Evolutionary conservation across 2,888 invertebrate species (phyloP), one percentile per base, ranked within the genome.

Genomic region (Colostygia pectinataria): DNA sequence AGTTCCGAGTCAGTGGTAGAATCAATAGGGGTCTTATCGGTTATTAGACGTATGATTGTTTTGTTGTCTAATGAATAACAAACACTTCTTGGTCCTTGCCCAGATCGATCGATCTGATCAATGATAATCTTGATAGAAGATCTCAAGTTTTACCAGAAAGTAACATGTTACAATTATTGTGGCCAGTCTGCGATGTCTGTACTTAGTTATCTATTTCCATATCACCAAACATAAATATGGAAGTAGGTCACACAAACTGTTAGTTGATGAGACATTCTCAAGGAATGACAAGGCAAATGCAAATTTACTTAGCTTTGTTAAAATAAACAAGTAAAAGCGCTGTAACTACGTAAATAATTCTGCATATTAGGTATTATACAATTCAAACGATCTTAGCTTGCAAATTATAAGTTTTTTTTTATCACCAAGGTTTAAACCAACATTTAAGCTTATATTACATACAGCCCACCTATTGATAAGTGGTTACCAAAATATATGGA

Each of bases 11-110:
- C 80, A 79, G 74, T 79, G 78, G 77, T 74, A 82, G 79, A 85
- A 87, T 85, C 87, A 85, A 85, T 86, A 86, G 68, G 78, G 63
- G 72, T 74, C 81, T 83, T 85, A 85, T 80, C 74, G 71, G 72
- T 74, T 80, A 82, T 82, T 77, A 78, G 70, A 77, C 73, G 73
- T 73, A 80, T 77, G 75, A 82, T 80, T 77, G 73, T 79, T 78
- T 74, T 72, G 67, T 63, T 57, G 64, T 50, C 61, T 77, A 76
- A 80, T 80, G 74, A 75, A 76, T 68, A 62, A 66, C 68, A 77
- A 80, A 77, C 59, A 74, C 32, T 39, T 28, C 10, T 1, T 34
- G 6, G 25, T 45, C 2, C 25, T 18, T 3, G 27, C 8, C 29
- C 32, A 31, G 10, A 14, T 10, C 25, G 31, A 31, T 9, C 14